phyloP scores from a whole-genome alignment of 2,888 invertebrate species.

The Bruchidius siliquastri region DNA sequence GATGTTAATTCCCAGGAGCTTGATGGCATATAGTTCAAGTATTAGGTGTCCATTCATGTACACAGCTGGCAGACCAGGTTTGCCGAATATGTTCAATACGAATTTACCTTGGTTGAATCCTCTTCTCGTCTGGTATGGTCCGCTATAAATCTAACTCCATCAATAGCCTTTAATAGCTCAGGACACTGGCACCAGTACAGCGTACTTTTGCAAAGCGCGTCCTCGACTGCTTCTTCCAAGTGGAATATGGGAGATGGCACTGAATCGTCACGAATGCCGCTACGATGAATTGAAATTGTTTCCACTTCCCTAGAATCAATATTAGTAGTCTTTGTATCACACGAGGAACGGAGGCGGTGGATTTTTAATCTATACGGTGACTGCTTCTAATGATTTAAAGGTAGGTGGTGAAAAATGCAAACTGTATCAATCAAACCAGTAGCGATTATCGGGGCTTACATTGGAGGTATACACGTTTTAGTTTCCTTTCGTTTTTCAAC shows the following conservation, averaged over 20 bases:
- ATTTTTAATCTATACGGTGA: too few relatives aligned
- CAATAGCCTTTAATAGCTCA: slow-evolving; percentile 87
- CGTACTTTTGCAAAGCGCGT: slow-evolving; percentile 48
- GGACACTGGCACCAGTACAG: slow-evolving; percentile 87
- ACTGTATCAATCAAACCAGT: too few relatives aligned
- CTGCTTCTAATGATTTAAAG: too few relatives aligned
- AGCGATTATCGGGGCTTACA: too few relatives aligned
- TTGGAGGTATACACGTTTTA: too few relatives aligned
- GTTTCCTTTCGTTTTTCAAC: too few relatives aligned
- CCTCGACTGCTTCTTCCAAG: slow-evolving; percentile 32
- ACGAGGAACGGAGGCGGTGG: too few relatives aligned
- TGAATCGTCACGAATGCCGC: slow-evolving; percentile 46
- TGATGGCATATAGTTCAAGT: too few relatives aligned
- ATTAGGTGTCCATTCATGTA: too few relatives aligned
- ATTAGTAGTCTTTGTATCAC: neutral
- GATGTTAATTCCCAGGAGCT: too few relatives aligned
- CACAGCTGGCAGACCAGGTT: too few relatives aligned
- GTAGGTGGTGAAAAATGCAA: too few relatives aligned
- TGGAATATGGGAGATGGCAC: slow-evolving; percentile 53
- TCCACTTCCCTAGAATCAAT: neutral
- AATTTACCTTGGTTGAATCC: slow-evolving; percentile 79
- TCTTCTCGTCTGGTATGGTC: slow-evolving; percentile 90
- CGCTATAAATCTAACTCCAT: slow-evolving; percentile 87
- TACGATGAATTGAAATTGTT: slow-evolving; percentile 24
- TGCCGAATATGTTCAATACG: neutral